Conservation (phyloP, 1,140 invertebrate species). For the Lanistes nyassanus region DNA sequence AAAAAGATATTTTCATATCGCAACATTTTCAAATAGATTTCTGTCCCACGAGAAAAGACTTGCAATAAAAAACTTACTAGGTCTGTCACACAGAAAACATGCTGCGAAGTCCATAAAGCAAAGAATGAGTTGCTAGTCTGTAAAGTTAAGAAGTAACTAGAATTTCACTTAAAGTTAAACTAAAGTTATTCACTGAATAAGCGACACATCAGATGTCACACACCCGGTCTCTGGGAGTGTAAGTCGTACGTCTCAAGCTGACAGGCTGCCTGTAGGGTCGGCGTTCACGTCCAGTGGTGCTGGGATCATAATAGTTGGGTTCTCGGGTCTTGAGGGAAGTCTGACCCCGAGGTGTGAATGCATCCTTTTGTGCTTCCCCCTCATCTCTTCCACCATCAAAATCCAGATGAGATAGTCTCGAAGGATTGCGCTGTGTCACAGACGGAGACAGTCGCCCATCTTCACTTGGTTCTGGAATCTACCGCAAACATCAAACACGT, state of each 20-base stretch:
- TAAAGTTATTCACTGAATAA: too few species aligned
- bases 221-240: conserved; percentile 57
- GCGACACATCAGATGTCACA: too few species aligned
- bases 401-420: conserved; percentile 34
- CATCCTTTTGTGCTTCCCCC: conserved; percentile 10
- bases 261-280: conserved; percentile 25
- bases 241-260: conserved; percentile 26
- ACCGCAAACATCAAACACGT: background rate
- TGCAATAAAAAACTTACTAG: too few species aligned
- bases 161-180: too few species aligned
- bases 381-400: conserved; percentile 22
- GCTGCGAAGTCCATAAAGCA: too few species aligned
- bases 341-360: conserved; percentile 20
- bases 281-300: background rate
- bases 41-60: too few species aligned
- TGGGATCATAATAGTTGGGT: conserved; percentile 10
- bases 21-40: too few species aligned
- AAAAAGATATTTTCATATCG: too few species aligned
- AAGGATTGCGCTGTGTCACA: conserved; percentile 30
- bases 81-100: too few species aligned
- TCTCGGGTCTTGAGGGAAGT: conserved; percentile 14
- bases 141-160: too few species aligned
- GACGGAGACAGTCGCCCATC: conserved; percentile 39
- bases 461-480: conserved; percentile 30
- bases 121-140: too few species aligned